A percentile compares a stretch with the other conserved stretches of the same genome.
Conservation (phyloP, 2,113 vertebrate species). For the Syrrhaptes paradoxus region DNA sequence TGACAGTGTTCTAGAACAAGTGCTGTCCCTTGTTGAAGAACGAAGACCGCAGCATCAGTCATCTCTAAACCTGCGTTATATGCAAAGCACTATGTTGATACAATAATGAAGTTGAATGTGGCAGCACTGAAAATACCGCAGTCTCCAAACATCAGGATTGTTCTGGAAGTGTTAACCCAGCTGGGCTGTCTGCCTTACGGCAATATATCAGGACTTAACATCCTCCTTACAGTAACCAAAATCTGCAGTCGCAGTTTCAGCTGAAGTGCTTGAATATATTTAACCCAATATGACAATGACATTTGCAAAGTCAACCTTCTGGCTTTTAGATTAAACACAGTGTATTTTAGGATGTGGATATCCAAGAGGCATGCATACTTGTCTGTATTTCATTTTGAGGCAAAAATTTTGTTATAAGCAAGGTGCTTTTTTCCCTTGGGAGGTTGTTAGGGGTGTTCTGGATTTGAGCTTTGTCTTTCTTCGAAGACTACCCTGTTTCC, state of each 20-base stretch:
- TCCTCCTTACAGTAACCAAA: background rate
- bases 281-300: background rate
- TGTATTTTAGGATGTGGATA: background rate
- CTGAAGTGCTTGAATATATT: background rate
- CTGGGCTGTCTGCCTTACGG: background rate
- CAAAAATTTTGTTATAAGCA: background rate
- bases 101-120: background rate
- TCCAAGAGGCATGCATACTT: background rate
- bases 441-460: background rate
- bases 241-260: background rate
- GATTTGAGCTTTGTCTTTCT: background rate
- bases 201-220: background rate
- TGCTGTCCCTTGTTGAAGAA: slow-evolving; percentile 18
- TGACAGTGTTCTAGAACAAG: slow-evolving; percentile 50
- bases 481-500: background rate
- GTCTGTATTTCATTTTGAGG: background rate
- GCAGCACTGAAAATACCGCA: slow-evolving; percentile 18
- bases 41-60: background rate
- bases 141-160: background rate
- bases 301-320: background rate
- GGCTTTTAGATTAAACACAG: background rate
- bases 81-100: background rate
- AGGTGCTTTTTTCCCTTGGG: background rate
- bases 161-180: background rate
- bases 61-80: background rate